Evolutionary conservation across 92 coral and sea anemone species (phyloP), one percentile per base, ranked within the genome.

Genomic region (Pocillopora meandrina): DNA sequence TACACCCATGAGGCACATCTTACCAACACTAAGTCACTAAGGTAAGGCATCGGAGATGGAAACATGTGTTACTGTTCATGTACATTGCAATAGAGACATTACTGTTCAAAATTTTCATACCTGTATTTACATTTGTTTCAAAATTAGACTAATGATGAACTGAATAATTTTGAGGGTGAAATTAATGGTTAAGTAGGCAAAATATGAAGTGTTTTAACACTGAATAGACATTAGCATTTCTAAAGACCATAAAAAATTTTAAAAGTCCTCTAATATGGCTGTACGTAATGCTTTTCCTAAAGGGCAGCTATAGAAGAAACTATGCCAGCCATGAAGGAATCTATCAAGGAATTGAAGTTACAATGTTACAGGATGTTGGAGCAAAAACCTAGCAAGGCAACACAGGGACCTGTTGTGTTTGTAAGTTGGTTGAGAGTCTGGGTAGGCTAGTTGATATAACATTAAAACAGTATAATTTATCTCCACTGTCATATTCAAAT

Each of bases 1-100:
- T 95, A 83, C 61, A 85, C 92, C 56, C 99, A 96, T 67, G 92
- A 87, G 20, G 86, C 96, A 19, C 93, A 92, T 61, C 87, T 96
- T 16, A 63, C 89, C 56, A 92, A 91, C 76, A 80, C 94, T 13
- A 91, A 87, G 75, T 77, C 87, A 58, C 90, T 96, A 12, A 92
- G 99, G 99, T 96, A 61, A 33, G 84, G 52, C 5, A 42, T 42
- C 52, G 8, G 4, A 42, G 52, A 42, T 42, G 52, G 52, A 42
- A 7, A 42, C 8, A 3, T 42, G 4, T 42, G 52, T 42, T 26
- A 42, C 52, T 42, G 52, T 7, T 42, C 52, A 42, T 42, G 52
- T 42, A 42, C 52, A 42, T 42, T 42, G 52, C 8, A 42, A 42
- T 42, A 42, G 52, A 42, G 8, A 42, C 52, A 42, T 3, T 42